A percentile compares a stretch with the other conserved stretches of the same genome.
phyloP scores from a whole-genome alignment of 2,113 vertebrate genomes.

The Epinephelus fuscoguttatus region DNA sequence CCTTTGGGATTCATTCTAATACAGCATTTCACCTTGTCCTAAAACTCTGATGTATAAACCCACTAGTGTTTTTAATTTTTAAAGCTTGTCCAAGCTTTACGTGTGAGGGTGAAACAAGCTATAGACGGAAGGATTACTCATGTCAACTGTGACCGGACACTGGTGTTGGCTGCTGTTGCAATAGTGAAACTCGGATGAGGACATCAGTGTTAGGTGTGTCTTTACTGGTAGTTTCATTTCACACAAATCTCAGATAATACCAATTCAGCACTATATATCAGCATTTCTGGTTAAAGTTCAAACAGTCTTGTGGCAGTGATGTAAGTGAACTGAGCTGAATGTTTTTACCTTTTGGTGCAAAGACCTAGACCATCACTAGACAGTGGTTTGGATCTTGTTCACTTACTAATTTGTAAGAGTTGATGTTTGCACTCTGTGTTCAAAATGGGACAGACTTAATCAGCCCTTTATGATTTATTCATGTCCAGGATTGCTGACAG shows the following conservation, averaged over 20 bases:
- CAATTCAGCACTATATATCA: background rate
- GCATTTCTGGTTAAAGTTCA: background rate
- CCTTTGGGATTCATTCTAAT: background rate
- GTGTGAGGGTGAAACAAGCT: background rate
- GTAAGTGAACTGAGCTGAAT: background rate
- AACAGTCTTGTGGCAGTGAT: background rate
- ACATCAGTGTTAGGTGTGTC: conserved; percentile 1
- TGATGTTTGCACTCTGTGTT: background rate
- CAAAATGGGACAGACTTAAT: background rate
- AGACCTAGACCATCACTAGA: background rate
- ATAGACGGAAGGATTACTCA: background rate
- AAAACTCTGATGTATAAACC: too few species aligned
- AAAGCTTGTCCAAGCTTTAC: background rate
- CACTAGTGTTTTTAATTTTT: background rate
- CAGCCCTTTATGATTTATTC: too few species aligned
- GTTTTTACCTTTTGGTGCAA: background rate
- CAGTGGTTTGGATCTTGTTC: background rate
- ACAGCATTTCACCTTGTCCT: background rate
- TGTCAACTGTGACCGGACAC: background rate
- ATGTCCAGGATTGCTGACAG: background rate
- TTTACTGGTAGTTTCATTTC: background rate
- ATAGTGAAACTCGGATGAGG: conserved; percentile 14
- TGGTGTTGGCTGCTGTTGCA: conserved; percentile 4
- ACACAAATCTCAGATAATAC: background rate
- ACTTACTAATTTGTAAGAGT: background rate